Conservation (phyloP, 2,113 vertebrate genomes). For the Crotalus horridus region DNA sequence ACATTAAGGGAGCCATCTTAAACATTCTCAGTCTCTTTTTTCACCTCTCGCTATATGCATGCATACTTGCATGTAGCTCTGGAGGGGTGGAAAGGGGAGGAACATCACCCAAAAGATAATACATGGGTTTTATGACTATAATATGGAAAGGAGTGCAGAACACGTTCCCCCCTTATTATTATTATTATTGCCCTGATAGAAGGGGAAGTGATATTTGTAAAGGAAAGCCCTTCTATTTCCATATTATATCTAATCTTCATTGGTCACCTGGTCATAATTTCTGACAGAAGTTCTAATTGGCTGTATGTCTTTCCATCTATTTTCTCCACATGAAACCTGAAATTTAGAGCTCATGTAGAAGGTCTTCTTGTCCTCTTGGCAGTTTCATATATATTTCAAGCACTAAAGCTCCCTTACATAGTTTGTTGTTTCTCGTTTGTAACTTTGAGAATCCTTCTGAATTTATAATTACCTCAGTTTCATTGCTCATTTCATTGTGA, state of each 20-base stretch:
- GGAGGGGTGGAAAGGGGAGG: not conserved
- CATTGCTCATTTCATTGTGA: not conserved
- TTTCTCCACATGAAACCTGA: slow-evolving; percentile 29
- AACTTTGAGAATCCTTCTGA: not conserved
- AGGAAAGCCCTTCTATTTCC: not conserved
- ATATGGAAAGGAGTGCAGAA: not conserved
- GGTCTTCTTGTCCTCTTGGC: slow-evolving; percentile 51
- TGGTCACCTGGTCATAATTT: slow-evolving; percentile 6
- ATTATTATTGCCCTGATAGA: not conserved
- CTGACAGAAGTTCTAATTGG: slow-evolving; percentile 3
- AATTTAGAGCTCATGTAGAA: slow-evolving; percentile 48
- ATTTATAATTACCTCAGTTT: not conserved
- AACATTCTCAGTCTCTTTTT: not conserved
- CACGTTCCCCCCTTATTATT: not conserved
- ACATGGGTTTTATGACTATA: not conserved
- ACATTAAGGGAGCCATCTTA: slow-evolving; percentile 53
- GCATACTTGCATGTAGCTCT: not conserved
- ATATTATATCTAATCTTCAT: not conserved
- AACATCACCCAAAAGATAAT: not conserved
- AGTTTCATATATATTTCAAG: slow-evolving; percentile 33
- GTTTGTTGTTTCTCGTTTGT: slow-evolving; percentile 21
- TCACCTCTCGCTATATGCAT: not conserved
- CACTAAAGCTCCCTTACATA: not conserved
- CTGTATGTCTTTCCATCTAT: slow-evolving; percentile 23
- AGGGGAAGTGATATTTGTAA: not conserved